These are phyloP conservation scores for Carassius gibelio DNA, from an alignment of 2,113 vertebrate genomes.

Conservation along the genomic window DNA sequence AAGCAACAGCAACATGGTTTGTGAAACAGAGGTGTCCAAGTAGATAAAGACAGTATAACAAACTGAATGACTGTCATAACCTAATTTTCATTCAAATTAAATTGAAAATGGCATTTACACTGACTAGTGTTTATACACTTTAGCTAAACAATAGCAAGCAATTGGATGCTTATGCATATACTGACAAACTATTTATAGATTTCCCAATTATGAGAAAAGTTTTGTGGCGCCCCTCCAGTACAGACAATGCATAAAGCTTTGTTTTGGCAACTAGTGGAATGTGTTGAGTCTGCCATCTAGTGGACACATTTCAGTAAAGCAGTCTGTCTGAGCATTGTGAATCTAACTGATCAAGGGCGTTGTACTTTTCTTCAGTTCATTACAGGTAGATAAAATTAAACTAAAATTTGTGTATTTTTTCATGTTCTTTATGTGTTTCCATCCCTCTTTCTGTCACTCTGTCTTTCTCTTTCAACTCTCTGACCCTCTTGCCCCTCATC, in stretches of 20 bases:
- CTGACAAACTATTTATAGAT: neutral
- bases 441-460: conserved; percentile 38
- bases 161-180: neutral
- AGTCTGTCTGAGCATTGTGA: neutral
- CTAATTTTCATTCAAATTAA: neutral
- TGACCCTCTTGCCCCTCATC: conserved; percentile 43
- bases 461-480: conserved; percentile 58
- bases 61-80: neutral
- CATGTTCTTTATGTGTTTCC: conserved; percentile 39
- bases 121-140: neutral
- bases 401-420: conserved; percentile 18
- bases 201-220: neutral
- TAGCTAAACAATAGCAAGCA: neutral
- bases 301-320: conserved; percentile 18
- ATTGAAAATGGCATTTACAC: neutral
- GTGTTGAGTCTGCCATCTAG: conserved; percentile 30
- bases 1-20: neutral
- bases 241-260: neutral
- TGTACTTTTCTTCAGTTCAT: neutral
- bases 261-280: neutral
- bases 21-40: neutral
- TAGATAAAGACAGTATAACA: neutral
- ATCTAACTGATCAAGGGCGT: neutral
- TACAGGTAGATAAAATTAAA: neutral
- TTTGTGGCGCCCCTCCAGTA: neutral